Evolutionary conservation across 2,888 invertebrate species (phyloP).

Genomic region (Pseudococcus viburni): DNA sequence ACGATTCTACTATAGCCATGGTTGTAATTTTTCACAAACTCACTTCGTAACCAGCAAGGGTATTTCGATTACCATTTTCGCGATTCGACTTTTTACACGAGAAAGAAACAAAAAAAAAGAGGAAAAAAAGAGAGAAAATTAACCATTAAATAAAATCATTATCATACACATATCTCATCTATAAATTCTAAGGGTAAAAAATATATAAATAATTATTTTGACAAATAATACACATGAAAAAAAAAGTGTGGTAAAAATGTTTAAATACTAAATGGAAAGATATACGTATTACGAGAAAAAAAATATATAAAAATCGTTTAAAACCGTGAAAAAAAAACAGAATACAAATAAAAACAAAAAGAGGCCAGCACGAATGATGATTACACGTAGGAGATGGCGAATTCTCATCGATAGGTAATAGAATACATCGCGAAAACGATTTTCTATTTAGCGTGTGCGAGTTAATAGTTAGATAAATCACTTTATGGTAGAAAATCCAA

Average conservation of each 20-base stretch:
- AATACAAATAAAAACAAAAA: conserved; percentile 40
- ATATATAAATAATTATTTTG: conserved; percentile 61
- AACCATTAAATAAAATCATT: conserved; percentile 59
- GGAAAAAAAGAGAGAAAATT: conserved; percentile 18
- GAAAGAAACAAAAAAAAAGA: conserved; percentile 7
- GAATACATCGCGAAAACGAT: conserved; percentile 49
- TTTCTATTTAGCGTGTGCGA: conserved; percentile 29
- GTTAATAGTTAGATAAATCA: conserved; percentile 42
- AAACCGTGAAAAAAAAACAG: conserved; percentile 49
- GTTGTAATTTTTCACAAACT: conserved; percentile 55
- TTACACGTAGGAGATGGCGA: conserved; percentile 10
- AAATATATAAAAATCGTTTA: conserved; percentile 52
- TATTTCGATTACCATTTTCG: conserved; percentile 3
- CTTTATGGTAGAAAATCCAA: conserved; percentile 61
- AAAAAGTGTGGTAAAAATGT: conserved; percentile 65
- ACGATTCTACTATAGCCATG: not conserved
- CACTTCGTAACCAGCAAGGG: conserved; percentile 54
- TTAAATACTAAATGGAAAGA: conserved; percentile 61
- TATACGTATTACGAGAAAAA: conserved; percentile 56
- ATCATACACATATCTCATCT: conserved; percentile 58
- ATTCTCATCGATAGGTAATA: not conserved
- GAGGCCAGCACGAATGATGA: conserved; percentile 42
- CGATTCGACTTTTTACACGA: conserved; percentile 43
- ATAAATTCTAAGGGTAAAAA: conserved; percentile 62
- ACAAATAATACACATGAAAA: conserved; percentile 65